Conservation (phyloP, 2,797 vertebrate species). For the Enteromius afrohamiltoni region DNA sequence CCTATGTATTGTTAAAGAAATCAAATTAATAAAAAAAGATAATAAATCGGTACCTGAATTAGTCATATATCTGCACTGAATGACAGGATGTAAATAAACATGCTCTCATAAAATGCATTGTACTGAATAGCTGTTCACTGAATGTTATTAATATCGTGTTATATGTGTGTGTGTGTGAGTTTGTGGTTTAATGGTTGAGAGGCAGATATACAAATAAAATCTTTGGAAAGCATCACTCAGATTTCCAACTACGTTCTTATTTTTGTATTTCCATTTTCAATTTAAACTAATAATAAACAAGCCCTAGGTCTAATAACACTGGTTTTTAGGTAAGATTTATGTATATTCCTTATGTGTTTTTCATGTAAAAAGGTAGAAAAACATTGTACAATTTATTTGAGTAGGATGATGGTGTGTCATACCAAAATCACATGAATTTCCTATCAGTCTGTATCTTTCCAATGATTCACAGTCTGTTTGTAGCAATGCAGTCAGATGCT, state of each 20-base stretch:
- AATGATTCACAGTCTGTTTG: constrained; percentile 32
- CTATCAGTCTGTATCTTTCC: constrained; percentile 1
- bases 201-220: neutral
- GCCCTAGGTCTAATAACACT: neutral
- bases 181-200: neutral
- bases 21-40: neutral
- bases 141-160: neutral
- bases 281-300: neutral
- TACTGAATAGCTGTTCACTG: neutral
- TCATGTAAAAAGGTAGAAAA: neutral
- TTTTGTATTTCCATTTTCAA: neutral
- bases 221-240: neutral
- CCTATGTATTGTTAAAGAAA: neutral
- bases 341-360: neutral
- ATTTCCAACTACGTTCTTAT: neutral
- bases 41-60: neutral
- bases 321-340: neutral
- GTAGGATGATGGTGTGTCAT: constrained; percentile 15
- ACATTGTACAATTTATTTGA: constrained; percentile 3
- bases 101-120: neutral
- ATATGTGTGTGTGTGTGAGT: neutral
- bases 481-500: neutral
- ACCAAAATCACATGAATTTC: constrained; percentile 31
- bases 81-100: neutral
- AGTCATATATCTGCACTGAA: neutral